Percentiles rank a stretch among this genome's conserved stretches.
Evolutionary conservation across 1,140 invertebrate genomes (phyloP).

Genomic region (Hycleus cichorii): DNA sequence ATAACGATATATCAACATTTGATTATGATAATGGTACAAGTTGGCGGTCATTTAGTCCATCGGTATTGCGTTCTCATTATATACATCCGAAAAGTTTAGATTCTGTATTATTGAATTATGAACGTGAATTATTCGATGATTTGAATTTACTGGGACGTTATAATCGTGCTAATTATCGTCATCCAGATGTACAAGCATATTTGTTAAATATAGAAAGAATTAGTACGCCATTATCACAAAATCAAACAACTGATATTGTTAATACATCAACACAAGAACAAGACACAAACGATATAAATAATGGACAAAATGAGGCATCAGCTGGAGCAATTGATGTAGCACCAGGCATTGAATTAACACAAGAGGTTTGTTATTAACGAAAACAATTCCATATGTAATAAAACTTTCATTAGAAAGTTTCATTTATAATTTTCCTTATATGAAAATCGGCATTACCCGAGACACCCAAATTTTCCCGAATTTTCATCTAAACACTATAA

Average conservation of each 20-base stretch:
- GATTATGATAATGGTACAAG: slow-evolving; percentile 59
- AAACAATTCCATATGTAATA: no score
- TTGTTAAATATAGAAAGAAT: slow-evolving; percentile 46
- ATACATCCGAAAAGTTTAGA: slow-evolving; percentile 69
- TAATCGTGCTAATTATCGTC: slow-evolving; percentile 39
- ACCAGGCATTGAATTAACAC: slow-evolving; percentile 28
- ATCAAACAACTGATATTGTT: slow-evolving; percentile 15
- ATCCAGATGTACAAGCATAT: slow-evolving; percentile 50
- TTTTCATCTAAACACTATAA: no score
- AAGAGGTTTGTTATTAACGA: slow-evolving; percentile 29
- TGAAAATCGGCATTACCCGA: no score
- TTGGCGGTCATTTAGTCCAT: slow-evolving; percentile 51
- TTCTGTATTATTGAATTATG: slow-evolving; percentile 62
- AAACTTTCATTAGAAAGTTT: no score
- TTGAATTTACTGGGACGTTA: slow-evolving; percentile 56
- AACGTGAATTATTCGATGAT: slow-evolving; percentile 67
- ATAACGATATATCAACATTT: slow-evolving; percentile 46
- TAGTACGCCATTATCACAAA: slow-evolving; percentile 12
- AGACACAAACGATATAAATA: slow-evolving; percentile 2
- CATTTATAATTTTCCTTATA: no score
- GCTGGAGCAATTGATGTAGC: slow-evolving; percentile 13
- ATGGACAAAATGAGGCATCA: slow-evolving; percentile 9
- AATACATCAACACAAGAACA: slow-evolving; percentile 4
- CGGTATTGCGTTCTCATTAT: slow-evolving; percentile 47
- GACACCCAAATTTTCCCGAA: no score